Base-by-base conservation (phyloP, 2,113 vertebrate species). In the Siniperca knerii region DNA sequence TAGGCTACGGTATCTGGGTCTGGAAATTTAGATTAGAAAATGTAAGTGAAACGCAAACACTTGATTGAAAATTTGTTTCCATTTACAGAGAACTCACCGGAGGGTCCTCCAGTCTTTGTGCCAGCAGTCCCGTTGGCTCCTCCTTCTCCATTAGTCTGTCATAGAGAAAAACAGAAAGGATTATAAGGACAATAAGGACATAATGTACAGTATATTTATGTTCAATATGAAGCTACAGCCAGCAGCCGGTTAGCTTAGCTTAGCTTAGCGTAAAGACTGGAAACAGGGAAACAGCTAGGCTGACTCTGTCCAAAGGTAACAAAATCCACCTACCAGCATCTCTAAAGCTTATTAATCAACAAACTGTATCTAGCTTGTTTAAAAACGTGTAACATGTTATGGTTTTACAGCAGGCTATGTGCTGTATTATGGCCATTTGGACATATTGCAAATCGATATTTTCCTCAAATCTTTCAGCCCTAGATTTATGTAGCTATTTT, bases 81-180 rank as follows among this genome's bases (percentile, higher is more conserved):
- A 52, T 79, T 29, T 8, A 23, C 0, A 33, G 23, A 68, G 4
- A 77, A 87, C 89, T 61, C 44, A 93, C 91, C 12, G 2, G 9
- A 9, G 18, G 1, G 0, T 40, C 8, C 79, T 61, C 6, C 71
- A 16, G 55, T 18, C 20, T 57, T 79, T 52, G 52, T 62, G 6
- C 1, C 78, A 3, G 52, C 2, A 0, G 9, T 71, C 44, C 83
- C 73, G 0, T 66, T 87, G 37, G 75, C 2, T 79, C 37, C 40
- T 21, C 18, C 68, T 62, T 10, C 18, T 35, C 58, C 79, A 13
- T 79, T 85, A 42, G 8, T n/a, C 83, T 90, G 64, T 44, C 6
- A 52, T 8, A 40, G 35, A 81, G 44, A 72, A 55, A 74, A 2
- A 87, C 10, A 77, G 33, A 48, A 42, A 68, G 15, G 7, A 11